Base-by-base conservation (phyloP, 2,113 vertebrate species). In the Edolisoma coerulescens region DNA sequence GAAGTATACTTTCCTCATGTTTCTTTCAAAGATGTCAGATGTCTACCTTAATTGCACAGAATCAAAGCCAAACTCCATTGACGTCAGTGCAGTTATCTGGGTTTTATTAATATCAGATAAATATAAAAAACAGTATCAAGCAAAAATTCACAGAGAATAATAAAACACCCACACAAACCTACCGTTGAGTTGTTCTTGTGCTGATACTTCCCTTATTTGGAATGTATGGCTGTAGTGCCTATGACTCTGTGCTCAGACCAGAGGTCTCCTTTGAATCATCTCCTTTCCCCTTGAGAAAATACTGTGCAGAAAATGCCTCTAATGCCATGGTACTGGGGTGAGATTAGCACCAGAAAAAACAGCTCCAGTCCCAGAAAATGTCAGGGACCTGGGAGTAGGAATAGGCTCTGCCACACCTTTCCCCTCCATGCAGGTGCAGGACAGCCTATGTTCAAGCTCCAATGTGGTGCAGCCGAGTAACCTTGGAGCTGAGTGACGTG, bases 391-490 rank as follows among this genome's bases (percentile, higher is more conserved):
- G 45, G 50, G 59, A 83, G 53, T 17, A 56, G 52, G 33, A 70
- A 15, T 11, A 39, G 69, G 33, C 17, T 61, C 57, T 37, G 63
- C 70, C 52, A 9, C 8, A n/a, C 32, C 63, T 68, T 33, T 49
- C 10, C 41, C 16, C 37, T 6, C 57, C 67, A 53, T 0, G 2
- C 50, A 69, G 50, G 22, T 19, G 37, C 1, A 3, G 20, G 42
- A 56, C 41, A 59, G n/a, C 32, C 47, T 6, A 4, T 5, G n/a
- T 8, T 47, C 27, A 45, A 57, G 45, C 60, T 74, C 77, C 1
- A 6, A 0, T 1, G 24, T 0, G 1, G 42, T 13, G 69, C 59
- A 54, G 77, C 61, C 0, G 0, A 42, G 53, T 32, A 24, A 80
- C 63, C 59, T 10, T 26, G 56, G 67, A 45, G 33, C 69, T 32